Base-by-base conservation (phyloP, 2,888 invertebrate genomes). In the Tinea pellionella region DNA sequence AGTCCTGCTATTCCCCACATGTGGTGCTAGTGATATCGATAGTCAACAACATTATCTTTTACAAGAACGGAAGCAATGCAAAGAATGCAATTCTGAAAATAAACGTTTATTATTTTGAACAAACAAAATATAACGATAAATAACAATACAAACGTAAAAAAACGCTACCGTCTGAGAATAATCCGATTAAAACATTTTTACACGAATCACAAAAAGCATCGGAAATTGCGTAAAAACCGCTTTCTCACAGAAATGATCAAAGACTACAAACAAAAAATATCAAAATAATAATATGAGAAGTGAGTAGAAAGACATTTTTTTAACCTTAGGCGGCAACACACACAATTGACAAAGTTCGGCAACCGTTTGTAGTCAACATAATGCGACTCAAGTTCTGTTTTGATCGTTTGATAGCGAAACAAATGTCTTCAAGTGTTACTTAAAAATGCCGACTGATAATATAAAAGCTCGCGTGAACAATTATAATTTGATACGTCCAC, bases 321-420 rank as follows among this genome's bases (percentile, higher is more conserved):
- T 47, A 47, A 18, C 9, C 63, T 63, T 65, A 63, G 72, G 68
- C 81, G 82, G 79, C 73, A 65, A 60, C 53, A 67, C 53, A 67
- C 66, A 75, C 74, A 78, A 77, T 75, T 76, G 70, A 75, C 72
- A 80, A 76, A 75, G 74, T 74, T 78, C 76, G 76, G 77, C 80
- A 69, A 69, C 68, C 73, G 70, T 75, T 73, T 71, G 72, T 66
- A 67, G 65, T 63, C 61, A 59, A 47, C 70, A 76, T 65, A 79
- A 74, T 69, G 71, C 67, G 66, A 69, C 68, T 72, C 69, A 15
- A 43, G 59, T 16, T 75, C 67, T 82, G 71, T 82, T 82, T 80
- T 84, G 80, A 83, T 81, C 76, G 73, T 81, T 74, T 74, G 78
- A 80, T 80, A 78, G 65, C 68, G 71, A 77, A 73, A 74, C 75